A percentile compares a stretch with the other conserved stretches of the same genome.
These are phyloP conservation scores for Zhuqinia jingwanae DNA, from an alignment of 2,888 invertebrate species.

Conservation along the genomic window DNA sequence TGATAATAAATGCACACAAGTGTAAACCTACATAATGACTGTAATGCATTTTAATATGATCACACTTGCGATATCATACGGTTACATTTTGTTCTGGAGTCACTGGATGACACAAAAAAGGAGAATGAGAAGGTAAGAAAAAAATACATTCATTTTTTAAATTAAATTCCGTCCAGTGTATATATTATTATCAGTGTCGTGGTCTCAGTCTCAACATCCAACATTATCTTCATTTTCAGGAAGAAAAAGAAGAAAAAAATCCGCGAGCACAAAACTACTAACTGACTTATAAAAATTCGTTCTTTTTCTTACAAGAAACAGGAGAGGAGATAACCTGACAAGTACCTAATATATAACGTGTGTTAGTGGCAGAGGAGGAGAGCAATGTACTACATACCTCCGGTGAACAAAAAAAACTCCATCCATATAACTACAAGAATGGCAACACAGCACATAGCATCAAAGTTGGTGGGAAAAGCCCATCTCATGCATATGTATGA, in stretches of 20 bases:
- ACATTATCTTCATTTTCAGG: no score
- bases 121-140: not conserved
- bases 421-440: not conserved
- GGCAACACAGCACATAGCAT: constrained; percentile 39
- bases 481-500: constrained; percentile 73
- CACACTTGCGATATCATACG: not conserved
- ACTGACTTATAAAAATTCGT: no score
- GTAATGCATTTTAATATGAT: constrained; percentile 25
- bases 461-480: constrained; percentile 64
- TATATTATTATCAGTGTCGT: constrained; percentile 53
- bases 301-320: no score
- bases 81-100: constrained; percentile 7
- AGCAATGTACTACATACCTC: not conserved
- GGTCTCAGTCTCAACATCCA: constrained; percentile 12
- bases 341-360: not conserved
- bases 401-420: not conserved
- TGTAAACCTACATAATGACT: constrained; percentile 19
- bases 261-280: not conserved
- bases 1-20: constrained; percentile 13
- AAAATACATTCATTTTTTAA: constrained; percentile 56
- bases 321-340: not conserved
- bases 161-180: constrained; percentile 63
- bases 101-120: constrained; percentile 10
- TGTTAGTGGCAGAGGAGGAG: not conserved
- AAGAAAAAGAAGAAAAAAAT: not conserved